phyloP scores from a whole-genome alignment of 2,888 invertebrate genomes.

The Aporophyla lueneburgensis region DNA sequence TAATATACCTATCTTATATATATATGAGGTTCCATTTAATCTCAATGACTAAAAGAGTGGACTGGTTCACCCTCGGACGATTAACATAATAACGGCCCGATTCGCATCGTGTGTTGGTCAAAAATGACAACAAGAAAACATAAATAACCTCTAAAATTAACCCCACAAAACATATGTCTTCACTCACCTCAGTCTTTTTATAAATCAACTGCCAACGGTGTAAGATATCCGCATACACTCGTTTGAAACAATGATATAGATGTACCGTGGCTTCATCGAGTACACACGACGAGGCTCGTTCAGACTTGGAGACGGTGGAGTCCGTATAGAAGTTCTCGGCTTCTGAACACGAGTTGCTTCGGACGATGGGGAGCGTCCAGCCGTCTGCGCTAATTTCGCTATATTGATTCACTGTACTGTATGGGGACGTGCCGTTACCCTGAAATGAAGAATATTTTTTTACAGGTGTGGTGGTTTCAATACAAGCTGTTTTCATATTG shows the following conservation, averaged over 20 bases:
- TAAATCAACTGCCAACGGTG: slow-evolving; percentile 96
- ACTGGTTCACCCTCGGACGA: not conserved
- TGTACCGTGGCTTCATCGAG: slow-evolving; percentile 87
- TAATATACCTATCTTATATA: no score
- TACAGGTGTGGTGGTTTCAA: not conserved
- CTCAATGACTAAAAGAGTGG: not conserved
- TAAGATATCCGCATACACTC: slow-evolving; percentile 96
- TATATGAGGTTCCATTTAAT: not conserved
- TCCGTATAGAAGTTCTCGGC: slow-evolving; percentile 93
- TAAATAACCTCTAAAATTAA: not conserved
- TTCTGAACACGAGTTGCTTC: slow-evolving; percentile 97
- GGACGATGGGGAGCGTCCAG: slow-evolving; percentile 93
- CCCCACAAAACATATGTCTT: not conserved
- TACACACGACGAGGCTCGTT: slow-evolving; percentile 82
- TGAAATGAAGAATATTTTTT: slow-evolving; percentile 66
- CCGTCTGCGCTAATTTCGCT: slow-evolving; percentile 94
- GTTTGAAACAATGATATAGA: slow-evolving; percentile 96
- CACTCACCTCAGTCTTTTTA: slow-evolving; percentile 93
- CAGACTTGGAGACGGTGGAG: slow-evolving; percentile 81
- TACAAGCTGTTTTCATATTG: not conserved
- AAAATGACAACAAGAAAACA: not conserved
- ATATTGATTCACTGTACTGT: slow-evolving; percentile 95
- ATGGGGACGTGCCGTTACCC: slow-evolving; percentile 94
- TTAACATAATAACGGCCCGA: not conserved
- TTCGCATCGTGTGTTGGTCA: not conserved